Conservation (phyloP, 2,113 vertebrate species). For the Malurus elegans region DNA sequence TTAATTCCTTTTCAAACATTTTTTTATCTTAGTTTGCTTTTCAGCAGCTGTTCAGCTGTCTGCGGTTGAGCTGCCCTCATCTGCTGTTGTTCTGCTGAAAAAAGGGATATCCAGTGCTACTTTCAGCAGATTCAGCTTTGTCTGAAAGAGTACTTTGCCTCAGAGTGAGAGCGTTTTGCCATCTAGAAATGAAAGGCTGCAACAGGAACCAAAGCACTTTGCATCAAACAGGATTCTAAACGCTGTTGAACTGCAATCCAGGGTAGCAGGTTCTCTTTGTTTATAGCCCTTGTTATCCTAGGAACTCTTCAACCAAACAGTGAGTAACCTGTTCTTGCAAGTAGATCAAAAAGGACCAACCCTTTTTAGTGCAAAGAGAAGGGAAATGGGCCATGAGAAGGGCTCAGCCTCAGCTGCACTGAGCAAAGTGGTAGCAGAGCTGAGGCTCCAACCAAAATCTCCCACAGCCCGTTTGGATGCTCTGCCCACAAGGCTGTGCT, state of each 20-base stretch:
- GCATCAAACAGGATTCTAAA: constrained; percentile 3
- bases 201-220: neutral
- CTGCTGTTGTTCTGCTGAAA: neutral
- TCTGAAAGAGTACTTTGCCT: neutral
- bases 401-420: neutral
- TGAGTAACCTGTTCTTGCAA: neutral
- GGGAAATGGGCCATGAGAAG: neutral
- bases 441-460: neutral
- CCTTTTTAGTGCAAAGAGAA: neutral
- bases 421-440: neutral
- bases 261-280: neutral
- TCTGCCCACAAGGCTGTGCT: neutral
- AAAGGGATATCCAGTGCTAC: neutral
- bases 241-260: neutral
- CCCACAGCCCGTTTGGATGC: neutral
- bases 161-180: neutral
- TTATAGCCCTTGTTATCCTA: neutral
- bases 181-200: constrained; percentile 8
- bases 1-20: neutral
- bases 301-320: neutral
- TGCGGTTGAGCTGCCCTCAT: neutral
- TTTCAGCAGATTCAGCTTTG: neutral
- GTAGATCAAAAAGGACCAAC: neutral
- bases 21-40: neutral
- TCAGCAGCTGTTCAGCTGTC: neutral